Conservation (phyloP, 2,113 vertebrate species). For the Calyptommatus sinebrachiatus region DNA sequence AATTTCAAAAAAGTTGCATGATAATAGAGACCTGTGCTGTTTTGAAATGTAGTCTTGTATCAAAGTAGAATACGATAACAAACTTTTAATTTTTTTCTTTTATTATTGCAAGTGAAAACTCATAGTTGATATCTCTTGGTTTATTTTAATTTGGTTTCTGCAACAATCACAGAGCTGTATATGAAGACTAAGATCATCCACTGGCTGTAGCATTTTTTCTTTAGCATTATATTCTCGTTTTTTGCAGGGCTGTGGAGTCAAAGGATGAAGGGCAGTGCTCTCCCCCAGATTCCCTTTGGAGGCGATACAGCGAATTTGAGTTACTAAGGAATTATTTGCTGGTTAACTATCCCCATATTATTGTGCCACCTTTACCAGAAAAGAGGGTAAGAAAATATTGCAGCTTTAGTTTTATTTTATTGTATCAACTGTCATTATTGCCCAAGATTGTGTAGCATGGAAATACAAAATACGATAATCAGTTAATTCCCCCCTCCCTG, state of each 20-base stretch:
- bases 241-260: constrained; percentile 80
- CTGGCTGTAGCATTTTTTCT: not conserved
- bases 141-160: not conserved
- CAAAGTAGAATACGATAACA: not conserved
- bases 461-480: not conserved
- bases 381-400: constrained; percentile 83
- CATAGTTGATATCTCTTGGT: not conserved
- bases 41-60: not conserved
- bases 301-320: constrained; percentile 96
- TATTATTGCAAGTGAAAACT: not conserved
- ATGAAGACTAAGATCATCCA: not conserved
- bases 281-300: constrained; percentile 89
- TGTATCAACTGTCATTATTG: not conserved
- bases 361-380: constrained; percentile 91
- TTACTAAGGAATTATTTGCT: constrained; percentile 87
- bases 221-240: not conserved
- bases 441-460: not conserved
- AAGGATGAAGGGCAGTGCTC: constrained; percentile 78
- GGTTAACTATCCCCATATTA: constrained; percentile 83
- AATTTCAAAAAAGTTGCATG: no score
- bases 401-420: not conserved
- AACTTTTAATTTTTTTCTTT: not conserved
- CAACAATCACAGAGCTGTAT: not conserved
- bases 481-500: not conserved
- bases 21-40: not conserved